Conservation (phyloP, 2,797 vertebrate genomes). For the Allochrocebus solatus region DNA sequence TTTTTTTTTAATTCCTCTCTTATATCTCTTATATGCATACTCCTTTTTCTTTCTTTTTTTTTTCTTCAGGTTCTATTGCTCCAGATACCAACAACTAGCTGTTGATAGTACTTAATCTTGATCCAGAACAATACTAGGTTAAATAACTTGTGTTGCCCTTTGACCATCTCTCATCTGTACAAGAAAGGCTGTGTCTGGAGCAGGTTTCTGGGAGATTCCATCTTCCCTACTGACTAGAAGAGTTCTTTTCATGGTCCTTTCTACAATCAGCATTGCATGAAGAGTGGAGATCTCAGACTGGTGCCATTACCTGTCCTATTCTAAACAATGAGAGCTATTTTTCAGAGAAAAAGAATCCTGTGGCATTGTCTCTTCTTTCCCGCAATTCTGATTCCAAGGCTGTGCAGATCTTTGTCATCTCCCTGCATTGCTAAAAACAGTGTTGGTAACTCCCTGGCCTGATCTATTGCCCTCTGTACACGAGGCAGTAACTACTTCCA, state of each 20-base stretch:
- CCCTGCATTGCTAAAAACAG: not conserved
- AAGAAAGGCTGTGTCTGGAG: not conserved
- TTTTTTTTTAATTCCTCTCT: not conserved
- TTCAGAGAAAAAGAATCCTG: not conserved
- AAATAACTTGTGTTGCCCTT: not conserved
- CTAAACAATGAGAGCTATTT: not conserved
- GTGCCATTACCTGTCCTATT: not conserved
- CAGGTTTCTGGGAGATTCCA: not conserved
- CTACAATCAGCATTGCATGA: not conserved
- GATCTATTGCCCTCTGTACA: not conserved
- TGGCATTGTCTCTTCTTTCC: not conserved
- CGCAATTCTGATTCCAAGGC: not conserved
- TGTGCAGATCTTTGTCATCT: not conserved
- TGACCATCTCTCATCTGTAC: not conserved
- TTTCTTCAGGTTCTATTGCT: not conserved
- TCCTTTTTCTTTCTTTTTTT: not conserved
- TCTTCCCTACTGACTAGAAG: not conserved
- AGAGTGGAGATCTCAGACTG: not conserved
- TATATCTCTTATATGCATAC: not conserved
- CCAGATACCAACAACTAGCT: not conserved
- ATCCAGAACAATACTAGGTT: not conserved
- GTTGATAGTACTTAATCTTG: not conserved
- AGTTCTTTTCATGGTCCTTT: constrained; percentile 22
- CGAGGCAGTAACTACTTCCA: not conserved
- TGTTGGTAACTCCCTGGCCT: not conserved